Evolutionary conservation across 2,797 vertebrate species (phyloP).

Genomic region (Miichthys miiuy): DNA sequence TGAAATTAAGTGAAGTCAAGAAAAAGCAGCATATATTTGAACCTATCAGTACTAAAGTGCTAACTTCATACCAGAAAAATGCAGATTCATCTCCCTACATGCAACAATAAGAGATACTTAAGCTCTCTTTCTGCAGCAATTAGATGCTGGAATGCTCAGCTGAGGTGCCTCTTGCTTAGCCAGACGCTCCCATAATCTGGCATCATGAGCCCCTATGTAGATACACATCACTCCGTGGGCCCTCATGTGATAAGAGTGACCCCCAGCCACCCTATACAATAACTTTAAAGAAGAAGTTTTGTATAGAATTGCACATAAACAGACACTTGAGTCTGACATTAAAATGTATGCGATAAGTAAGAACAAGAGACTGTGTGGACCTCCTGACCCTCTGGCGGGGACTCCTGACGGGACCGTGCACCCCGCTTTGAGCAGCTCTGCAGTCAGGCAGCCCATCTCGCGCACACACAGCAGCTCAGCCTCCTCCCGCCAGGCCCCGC

Average conservation of each 20-base stretch:
- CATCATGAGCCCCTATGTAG: constrained; percentile 34
- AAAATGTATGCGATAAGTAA: neutral
- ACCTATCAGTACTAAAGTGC: neutral
- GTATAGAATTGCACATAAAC: neutral
- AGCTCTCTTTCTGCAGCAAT: neutral
- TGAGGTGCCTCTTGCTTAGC: neutral
- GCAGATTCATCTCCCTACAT: neutral
- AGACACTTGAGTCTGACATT: too few relatives aligned
- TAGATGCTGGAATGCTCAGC: neutral
- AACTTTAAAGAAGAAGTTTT: neutral
- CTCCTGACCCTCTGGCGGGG: neutral
- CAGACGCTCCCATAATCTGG: constrained; percentile 36
- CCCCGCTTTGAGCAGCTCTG: constrained; percentile 22
- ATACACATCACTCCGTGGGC: constrained; percentile 26
- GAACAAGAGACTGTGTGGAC: neutral
- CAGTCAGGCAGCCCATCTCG: constrained; percentile 14
- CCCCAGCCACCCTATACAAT: neutral
- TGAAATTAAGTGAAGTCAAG: too few relatives aligned
- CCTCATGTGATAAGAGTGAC: constrained; percentile 20
- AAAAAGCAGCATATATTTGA: neutral
- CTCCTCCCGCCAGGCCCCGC: constrained; percentile 74
- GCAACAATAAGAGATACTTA: neutral
- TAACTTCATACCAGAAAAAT: neutral
- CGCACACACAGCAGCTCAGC: constrained; percentile 42
- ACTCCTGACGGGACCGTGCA: constrained; percentile 10